These are phyloP conservation scores for Linepithema humile DNA, from an alignment of 1,140 invertebrate species.

Conservation along the genomic window DNA sequence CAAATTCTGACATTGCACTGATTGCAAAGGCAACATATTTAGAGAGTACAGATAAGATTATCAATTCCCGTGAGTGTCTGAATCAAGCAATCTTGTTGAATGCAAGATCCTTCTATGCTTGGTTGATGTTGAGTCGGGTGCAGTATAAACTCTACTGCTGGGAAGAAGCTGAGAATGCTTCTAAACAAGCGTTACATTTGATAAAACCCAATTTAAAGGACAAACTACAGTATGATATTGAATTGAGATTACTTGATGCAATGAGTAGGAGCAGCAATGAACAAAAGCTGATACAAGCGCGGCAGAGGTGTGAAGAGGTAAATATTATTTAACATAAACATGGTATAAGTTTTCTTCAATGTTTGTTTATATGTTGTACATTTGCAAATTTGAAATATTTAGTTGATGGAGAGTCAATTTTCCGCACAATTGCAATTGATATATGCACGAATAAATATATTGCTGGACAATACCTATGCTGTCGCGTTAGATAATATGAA, in stretches of 20 bases:
- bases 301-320: constrained; percentile 80
- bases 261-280: constrained; percentile 81
- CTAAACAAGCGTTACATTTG: constrained; percentile 80
- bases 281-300: constrained; percentile 84
- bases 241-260: constrained; percentile 77
- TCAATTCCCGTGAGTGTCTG: constrained; percentile 85
- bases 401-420: constrained; percentile 72
- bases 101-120: constrained; percentile 80
- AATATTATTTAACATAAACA: constrained; percentile 29
- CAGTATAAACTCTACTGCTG: constrained; percentile 86
- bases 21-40: constrained; percentile 86
- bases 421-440: constrained; percentile 65
- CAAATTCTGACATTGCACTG: constrained; percentile 85
- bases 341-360: constrained; percentile 27
- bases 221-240: constrained; percentile 68
- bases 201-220: constrained; percentile 68
- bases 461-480: constrained; percentile 73
- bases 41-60: constrained; percentile 83
- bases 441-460: constrained; percentile 76
- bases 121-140: constrained; percentile 83
- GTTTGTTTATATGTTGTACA: constrained; percentile 51
- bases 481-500: constrained; percentile 75
- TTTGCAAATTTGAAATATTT: too few species aligned
- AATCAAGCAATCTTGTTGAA: constrained; percentile 75
- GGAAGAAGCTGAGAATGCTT: constrained; percentile 85